A percentile compares a stretch with the other conserved stretches of the same genome.
These are phyloP conservation scores for Eurytoma adleriae DNA, from an alignment of 2,888 invertebrate species.

Conservation along the genomic window DNA sequence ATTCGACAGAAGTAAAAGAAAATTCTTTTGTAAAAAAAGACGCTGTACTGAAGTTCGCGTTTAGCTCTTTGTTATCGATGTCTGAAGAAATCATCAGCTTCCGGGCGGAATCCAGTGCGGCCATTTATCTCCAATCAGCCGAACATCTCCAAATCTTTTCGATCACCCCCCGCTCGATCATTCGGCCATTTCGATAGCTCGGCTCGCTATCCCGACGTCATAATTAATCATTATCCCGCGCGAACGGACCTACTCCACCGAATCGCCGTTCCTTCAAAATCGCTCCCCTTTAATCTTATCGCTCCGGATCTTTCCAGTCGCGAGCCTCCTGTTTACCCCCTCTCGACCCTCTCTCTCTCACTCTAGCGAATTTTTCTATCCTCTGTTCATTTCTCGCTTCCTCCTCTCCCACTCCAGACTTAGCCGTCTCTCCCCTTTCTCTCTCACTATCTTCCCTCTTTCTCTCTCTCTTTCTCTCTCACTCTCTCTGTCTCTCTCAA, in stretches of 20 bases:
- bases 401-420: no score
- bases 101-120: not conserved
- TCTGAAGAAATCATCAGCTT: not conserved
- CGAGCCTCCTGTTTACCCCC: constrained; percentile 7
- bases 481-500: no score
- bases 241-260: not conserved
- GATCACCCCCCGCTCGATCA: not conserved
- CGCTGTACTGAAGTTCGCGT: no score
- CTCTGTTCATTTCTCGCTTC: no score
- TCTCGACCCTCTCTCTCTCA: not conserved
- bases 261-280: not conserved
- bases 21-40: no score
- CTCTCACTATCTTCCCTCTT: no score
- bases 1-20: no score
- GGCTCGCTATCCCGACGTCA: not conserved
- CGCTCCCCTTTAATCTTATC: constrained; percentile 1
- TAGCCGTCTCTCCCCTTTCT: no score
- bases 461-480: no score
- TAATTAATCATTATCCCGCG: constrained; percentile 35
- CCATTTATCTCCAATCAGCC: constrained; percentile 2
- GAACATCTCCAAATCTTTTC: not conserved
- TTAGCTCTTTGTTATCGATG: no score
- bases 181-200: not conserved
- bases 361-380: not conserved
- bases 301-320: constrained; percentile 12